Evolutionary conservation across 2,888 invertebrate species (phyloP), one percentile per base, ranked within the genome.

Genomic region (Pinctada fucata): DNA sequence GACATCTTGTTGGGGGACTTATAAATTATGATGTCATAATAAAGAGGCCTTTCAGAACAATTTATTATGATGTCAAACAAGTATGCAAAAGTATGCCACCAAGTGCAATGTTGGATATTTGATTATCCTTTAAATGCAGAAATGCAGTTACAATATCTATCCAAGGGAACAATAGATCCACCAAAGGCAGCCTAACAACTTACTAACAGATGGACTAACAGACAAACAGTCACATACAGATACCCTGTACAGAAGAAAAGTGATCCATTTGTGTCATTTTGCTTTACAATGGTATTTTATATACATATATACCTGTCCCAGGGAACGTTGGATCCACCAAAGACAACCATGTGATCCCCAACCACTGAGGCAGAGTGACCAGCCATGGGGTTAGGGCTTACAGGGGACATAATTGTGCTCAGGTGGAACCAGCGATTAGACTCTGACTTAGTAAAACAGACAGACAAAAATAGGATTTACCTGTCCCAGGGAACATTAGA

Each of bases 321-420:
- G 31, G 89, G 88, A 52, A 91, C 89, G 68, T 92, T 92, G 3
- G 92, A 92, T 2, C 94, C 94, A n/a, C 93, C 93, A 89, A 93
- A 94, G 5, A 94, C 91, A 3, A 93, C 88, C 93, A 93, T 93
- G 4, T 79, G 79, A 82, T 93, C 90, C 8, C 91, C 89, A 89
- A 96, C 95, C 78, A 98, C 95, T 64, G 96, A 96, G 8, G 97
- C 98, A 5, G 97, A 97, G 93, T 99, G 99, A 0, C 98, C 98
- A n/a, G 98, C 98, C 92, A 96, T 96, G 2, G 96, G 95, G 58
- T 96, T 96, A 64, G 96, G 95, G 79, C 82, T 84, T 48, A 83
- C 82, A 47, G 82, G 84, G 5, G 95, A 94, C 80, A 94, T 92
- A n/a, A n/a, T n/a, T 3, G 88, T 86, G 3, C 86, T 85, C 13